These are phyloP conservation scores for Champsocephalus gunnari DNA, from an alignment of 2,797 vertebrate genomes.

Conservation along the genomic window DNA sequence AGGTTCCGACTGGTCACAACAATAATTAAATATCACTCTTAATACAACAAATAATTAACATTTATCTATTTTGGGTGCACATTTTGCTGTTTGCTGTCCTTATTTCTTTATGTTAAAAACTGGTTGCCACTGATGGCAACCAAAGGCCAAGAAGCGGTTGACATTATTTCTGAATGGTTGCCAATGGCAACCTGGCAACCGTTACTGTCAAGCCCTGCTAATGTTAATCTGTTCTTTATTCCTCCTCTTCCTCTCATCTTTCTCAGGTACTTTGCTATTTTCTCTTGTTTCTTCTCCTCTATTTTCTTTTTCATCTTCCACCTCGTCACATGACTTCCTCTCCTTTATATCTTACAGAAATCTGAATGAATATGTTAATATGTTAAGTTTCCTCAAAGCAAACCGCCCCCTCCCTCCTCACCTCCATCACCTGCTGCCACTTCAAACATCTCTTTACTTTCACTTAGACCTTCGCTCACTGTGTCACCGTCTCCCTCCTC, in stretches of 20 bases:
- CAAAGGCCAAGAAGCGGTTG: too few species aligned
- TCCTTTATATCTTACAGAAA: constrained; percentile 13
- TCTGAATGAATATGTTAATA: neutral
- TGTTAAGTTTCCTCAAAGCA: constrained; percentile 22
- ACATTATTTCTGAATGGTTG: too few species aligned
- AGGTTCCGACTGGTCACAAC: too few species aligned
- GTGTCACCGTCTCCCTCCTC: constrained; percentile 35
- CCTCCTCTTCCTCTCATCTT: neutral
- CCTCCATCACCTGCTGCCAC: constrained; percentile 31
- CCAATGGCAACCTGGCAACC: too few species aligned
- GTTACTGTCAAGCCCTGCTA: too few species aligned
- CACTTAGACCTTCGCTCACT: constrained; percentile 16
- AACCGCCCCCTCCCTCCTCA: constrained; percentile 24
- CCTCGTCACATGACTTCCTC: neutral
- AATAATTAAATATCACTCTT: too few species aligned
- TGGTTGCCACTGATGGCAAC: too few species aligned
- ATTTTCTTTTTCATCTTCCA: neutral
- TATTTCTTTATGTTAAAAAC: too few species aligned
- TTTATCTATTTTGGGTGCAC: too few species aligned
- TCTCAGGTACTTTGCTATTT: neutral
- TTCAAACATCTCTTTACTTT: constrained; percentile 43
- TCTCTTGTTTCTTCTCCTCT: constrained; percentile 8
- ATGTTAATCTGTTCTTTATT: neutral
- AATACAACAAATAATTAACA: too few species aligned
- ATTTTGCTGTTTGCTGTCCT: too few species aligned